phyloP scores from a whole-genome alignment of 2,113 vertebrate species.

The Calonectris borealis region DNA sequence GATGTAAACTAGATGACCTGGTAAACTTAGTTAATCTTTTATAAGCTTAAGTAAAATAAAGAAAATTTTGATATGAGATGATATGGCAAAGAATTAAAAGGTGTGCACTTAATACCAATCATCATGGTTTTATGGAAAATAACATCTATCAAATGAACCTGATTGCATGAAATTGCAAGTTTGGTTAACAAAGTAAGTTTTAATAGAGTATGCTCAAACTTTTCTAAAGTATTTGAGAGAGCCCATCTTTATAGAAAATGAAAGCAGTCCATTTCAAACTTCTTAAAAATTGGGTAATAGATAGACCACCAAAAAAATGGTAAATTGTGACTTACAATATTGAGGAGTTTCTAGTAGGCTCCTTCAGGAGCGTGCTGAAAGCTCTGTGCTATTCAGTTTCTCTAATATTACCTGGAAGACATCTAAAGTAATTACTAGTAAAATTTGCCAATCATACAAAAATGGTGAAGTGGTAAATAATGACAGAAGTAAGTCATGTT shows the following conservation, averaged over 20 bases:
- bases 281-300: background rate
- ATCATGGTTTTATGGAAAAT: background rate
- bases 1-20: background rate
- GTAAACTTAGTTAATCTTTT: conserved; percentile 1
- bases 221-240: background rate
- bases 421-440: background rate
- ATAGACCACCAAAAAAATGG: background rate
- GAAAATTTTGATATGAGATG: background rate
- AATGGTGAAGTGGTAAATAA: background rate
- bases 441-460: background rate
- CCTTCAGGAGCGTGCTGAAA: background rate
- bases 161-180: background rate
- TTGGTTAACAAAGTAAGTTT: background rate
- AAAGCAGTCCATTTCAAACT: background rate
- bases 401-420: background rate
- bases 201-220: background rate
- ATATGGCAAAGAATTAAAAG: background rate
- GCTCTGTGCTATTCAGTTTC: background rate
- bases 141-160: background rate
- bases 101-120: background rate
- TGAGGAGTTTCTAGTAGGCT: background rate
- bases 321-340: background rate
- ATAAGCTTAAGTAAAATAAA: background rate
- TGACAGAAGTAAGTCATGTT: background rate
- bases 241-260: background rate